Evolutionary conservation across 2,888 invertebrate species (phyloP).

Genomic region (Nomada flava): DNA sequence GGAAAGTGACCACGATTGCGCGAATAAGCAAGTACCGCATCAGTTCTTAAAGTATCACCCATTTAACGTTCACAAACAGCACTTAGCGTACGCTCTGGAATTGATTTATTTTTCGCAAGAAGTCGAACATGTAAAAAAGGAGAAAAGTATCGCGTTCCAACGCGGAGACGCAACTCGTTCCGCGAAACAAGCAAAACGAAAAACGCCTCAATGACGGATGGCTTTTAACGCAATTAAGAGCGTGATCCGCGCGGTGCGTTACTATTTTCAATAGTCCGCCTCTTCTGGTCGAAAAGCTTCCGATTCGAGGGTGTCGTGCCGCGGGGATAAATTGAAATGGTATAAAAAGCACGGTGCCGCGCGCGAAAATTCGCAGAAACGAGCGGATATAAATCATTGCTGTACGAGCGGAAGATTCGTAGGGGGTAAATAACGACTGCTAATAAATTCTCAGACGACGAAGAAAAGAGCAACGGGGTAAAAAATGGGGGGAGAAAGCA

Average conservation of each 20-base stretch:
- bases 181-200: not conserved
- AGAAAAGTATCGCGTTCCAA: not conserved
- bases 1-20: too few species aligned
- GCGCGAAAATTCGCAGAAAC: conserved; percentile 59
- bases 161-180: not conserved
- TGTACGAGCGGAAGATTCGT: conserved; percentile 41
- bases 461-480: conserved; percentile 17
- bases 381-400: conserved; percentile 52
- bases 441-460: conserved; percentile 62
- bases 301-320: conserved; percentile 34
- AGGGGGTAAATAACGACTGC: conserved; percentile 60
- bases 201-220: conserved; percentile 3
- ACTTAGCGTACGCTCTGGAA: too few species aligned
- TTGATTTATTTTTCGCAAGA: too few species aligned
- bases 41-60: too few species aligned
- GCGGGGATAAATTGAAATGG: conserved; percentile 72
- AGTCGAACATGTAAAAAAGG: too few species aligned
- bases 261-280: not conserved
- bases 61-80: too few species aligned
- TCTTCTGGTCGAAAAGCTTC: conserved; percentile 13
- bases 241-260: not conserved
- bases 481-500: conserved; percentile 13
- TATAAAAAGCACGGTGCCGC: conserved; percentile 47
- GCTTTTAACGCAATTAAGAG: conserved; percentile 42
- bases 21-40: too few species aligned